Evolutionary conservation across 2,888 invertebrate species (phyloP).

Genomic region (Polyommatus icarus): DNA sequence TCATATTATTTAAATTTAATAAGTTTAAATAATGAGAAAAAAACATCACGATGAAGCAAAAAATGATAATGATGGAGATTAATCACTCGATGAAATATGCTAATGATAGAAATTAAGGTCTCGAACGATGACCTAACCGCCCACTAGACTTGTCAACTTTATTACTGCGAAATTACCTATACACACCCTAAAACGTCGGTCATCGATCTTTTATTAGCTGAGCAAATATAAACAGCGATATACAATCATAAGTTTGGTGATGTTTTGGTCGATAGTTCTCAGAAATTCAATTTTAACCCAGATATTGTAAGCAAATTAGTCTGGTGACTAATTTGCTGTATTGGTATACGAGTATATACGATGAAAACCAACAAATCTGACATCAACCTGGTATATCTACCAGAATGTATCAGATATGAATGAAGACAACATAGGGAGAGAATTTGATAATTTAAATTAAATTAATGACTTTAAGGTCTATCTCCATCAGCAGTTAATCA

Average conservation of each 20-base stretch:
- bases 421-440: not conserved
- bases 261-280: not conserved
- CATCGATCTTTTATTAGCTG: constrained; percentile 6
- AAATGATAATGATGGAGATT: not conserved
- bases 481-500: too few species aligned
- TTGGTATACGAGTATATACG: not conserved
- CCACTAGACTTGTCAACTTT: constrained; percentile 12
- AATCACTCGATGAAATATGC: constrained; percentile 11
- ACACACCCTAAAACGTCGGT: not conserved
- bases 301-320: not conserved
- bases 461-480: too few species aligned
- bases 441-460: not conserved
- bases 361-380: constrained; percentile 7
- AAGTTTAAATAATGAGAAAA: not conserved
- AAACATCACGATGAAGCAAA: not conserved
- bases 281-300: not conserved
- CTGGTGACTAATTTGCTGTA: too few species aligned
- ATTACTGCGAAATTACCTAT: not conserved
- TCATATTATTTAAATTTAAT: not conserved
- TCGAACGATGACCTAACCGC: constrained; percentile 16
- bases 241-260: not conserved
- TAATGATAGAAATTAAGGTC: constrained; percentile 12
- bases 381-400: not conserved
- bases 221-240: constrained; percentile 4
- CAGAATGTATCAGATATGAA: too few species aligned